Evolutionary conservation across 2,113 vertebrate species (phyloP).

Genomic region (Elachura formosa): DNA sequence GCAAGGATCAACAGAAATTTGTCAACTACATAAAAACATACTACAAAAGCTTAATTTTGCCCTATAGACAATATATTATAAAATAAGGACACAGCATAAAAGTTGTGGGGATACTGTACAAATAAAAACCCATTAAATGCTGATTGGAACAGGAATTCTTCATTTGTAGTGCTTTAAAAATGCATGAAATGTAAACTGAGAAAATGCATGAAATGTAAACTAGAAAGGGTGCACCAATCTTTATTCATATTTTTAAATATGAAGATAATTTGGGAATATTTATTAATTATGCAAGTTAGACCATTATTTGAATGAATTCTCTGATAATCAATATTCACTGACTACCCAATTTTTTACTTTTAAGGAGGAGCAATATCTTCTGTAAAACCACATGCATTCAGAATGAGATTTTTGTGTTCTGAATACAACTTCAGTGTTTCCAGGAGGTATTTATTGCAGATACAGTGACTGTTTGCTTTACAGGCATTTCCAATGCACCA

Average conservation of each 20-base stretch:
- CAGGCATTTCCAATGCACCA: rapidly evolving
- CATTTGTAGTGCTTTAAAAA: neutral
- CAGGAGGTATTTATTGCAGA: neutral
- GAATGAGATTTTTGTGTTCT: neutral
- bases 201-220: neutral
- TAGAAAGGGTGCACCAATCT: neutral
- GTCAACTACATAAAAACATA: neutral
- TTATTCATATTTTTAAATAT: neutral
- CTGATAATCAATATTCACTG: neutral
- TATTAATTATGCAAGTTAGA: neutral
- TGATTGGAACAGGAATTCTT: neutral
- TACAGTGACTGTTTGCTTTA: neutral
- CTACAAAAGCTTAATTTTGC: neutral
- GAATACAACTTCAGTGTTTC: neutral
- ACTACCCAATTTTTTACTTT: neutral
- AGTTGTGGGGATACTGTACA: neutral
- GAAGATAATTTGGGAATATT: neutral
- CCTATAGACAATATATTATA: neutral
- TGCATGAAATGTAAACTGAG: neutral
- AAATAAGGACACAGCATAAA: neutral
- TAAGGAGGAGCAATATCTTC: neutral
- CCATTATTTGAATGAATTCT: neutral
- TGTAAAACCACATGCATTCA: neutral
- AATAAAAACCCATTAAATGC: neutral
- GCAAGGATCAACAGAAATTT: neutral